Percentiles rank a stretch among this genome's conserved stretches.
Conservation (phyloP, 1,140 invertebrate species). For the Drosophila prosaltans region DNA sequence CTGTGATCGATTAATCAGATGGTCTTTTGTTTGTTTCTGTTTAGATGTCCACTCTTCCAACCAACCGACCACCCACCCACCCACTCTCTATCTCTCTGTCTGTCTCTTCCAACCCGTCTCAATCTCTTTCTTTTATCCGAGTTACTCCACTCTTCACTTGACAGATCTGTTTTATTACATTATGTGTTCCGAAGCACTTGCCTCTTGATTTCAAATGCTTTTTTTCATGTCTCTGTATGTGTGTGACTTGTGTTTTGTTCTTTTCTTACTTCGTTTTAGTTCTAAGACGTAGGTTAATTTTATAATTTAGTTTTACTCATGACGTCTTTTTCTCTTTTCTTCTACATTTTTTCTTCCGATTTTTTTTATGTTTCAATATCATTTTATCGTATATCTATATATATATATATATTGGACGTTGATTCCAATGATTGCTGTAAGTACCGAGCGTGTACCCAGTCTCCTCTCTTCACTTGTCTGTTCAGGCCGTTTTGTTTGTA, state of each 20-base stretch:
- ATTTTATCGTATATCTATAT: conserved; percentile 13
- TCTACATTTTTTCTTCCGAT: conserved; percentile 32
- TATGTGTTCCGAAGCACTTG: conserved; percentile 42
- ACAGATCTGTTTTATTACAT: background rate
- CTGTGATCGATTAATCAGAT: conserved; percentile 52
- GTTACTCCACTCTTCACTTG: conserved; percentile 15
- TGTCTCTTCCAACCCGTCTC: conserved; percentile 1
- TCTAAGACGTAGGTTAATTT: conserved; percentile 57
- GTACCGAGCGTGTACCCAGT: conserved; percentile 68
- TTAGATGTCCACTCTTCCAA: conserved; percentile 17
- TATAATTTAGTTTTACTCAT: conserved; percentile 73
- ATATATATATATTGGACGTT: conserved; percentile 55
- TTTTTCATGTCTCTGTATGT: conserved; percentile 1
- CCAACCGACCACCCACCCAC: conserved; percentile 23
- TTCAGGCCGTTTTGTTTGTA: conserved; percentile 34
- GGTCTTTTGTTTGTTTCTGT: conserved; percentile 1
- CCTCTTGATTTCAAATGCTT: conserved; percentile 60
- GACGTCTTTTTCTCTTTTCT: conserved; percentile 52
- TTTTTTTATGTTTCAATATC: conserved; percentile 29
- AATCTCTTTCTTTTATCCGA: background rate
- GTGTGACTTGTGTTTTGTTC: background rate
- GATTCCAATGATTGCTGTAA: conserved; percentile 65
- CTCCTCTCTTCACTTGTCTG: conserved; percentile 15
- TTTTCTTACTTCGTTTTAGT: conserved; percentile 29
- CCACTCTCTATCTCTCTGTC: conserved; percentile 22